Base-by-base conservation (phyloP, 1,140 invertebrate genomes). In the Maniola jurtina region DNA sequence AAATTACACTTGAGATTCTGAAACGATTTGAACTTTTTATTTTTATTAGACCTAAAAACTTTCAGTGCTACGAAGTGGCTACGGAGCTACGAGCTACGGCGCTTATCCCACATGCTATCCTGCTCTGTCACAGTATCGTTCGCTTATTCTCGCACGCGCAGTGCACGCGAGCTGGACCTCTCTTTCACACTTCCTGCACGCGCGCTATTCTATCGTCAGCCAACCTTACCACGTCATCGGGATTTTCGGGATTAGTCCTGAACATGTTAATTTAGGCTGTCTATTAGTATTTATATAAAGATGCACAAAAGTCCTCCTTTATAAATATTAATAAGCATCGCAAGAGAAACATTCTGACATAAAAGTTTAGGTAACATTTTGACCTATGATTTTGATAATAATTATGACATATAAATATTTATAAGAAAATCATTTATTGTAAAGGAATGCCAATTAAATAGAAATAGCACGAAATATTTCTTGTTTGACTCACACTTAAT, bases 141-240 rank as follows among this genome's bases (percentile, higher is more conserved):
- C 52, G 66, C 70, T 65, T 66, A 52, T 70, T 80, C 75, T 42
- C 73, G 83, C 87, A 74, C 85, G 83, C 76, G 83, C 76, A 77
- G 52, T 79, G 80, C 87, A 86, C 86, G 84, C 85, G 81, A 69
- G 61, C 68, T 61, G 59, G 36, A 25, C 72, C 60, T 84, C 83
- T 66, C 84, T 70, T 81, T 74, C 84, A 77, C 81, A 83, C 81
- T 86, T 84, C 83, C 81, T 87, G 81, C 82, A 79, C 83, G 77
- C 78, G 82, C 83, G 80, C 75, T 79, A 80, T 55, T 55, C 52
- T 16, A n/a, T 57, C 55, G 35, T 38, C 35, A 57, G 33, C 33
- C 25, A 38, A 40, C 13, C n/a, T 57, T 57, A 57, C 55, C 55
- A 57, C 5, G n/a, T 9, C 34, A 15, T 15, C 15, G n/a, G 36